These are phyloP conservation scores for Gallinago jamesoni DNA, from an alignment of 2,113 vertebrate genomes.

Conservation along the genomic window DNA sequence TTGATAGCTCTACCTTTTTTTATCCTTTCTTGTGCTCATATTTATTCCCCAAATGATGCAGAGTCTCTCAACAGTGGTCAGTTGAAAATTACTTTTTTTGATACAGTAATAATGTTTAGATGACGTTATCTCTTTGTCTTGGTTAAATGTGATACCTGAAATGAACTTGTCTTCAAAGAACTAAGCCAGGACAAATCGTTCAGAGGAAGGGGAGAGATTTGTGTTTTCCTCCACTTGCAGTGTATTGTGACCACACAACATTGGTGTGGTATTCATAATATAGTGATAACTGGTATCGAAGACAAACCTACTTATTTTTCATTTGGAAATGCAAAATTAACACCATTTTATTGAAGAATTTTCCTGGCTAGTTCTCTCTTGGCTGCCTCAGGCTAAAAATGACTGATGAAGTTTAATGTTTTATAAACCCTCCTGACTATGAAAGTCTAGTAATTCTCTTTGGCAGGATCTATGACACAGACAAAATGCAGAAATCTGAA, in stretches of 20 bases:
- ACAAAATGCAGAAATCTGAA: slow-evolving; percentile 38
- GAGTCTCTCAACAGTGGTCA: not conserved
- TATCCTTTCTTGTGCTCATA: not conserved
- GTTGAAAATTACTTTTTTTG: not conserved
- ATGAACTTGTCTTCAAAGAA: slow-evolving; percentile 31
- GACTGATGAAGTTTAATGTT: slow-evolving; percentile 60
- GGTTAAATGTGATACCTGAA: slow-evolving; percentile 47
- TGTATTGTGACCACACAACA: not conserved
- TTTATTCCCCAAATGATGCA: not conserved
- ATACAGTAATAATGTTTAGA: not conserved
- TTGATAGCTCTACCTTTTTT: not conserved
- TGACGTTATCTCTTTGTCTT: not conserved
- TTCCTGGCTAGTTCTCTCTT: slow-evolving; percentile 60
- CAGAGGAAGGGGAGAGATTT: not conserved
- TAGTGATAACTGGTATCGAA: slow-evolving; percentile 35
- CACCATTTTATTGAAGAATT: slow-evolving; percentile 52
- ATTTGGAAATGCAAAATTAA: slow-evolving; percentile 57
- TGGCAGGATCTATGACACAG: slow-evolving; percentile 37
- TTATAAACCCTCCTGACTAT: slow-evolving; percentile 59
- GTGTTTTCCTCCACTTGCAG: not conserved
- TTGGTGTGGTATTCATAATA: slow-evolving; percentile 38
- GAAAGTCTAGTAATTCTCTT: slow-evolving; percentile 9
- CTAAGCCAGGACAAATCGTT: not conserved
- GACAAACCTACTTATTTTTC: slow-evolving; percentile 63
- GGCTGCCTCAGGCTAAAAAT: slow-evolving; percentile 51